Base-by-base conservation (phyloP, 2,888 invertebrate species). In the Rhaphigaster nebulosa region DNA sequence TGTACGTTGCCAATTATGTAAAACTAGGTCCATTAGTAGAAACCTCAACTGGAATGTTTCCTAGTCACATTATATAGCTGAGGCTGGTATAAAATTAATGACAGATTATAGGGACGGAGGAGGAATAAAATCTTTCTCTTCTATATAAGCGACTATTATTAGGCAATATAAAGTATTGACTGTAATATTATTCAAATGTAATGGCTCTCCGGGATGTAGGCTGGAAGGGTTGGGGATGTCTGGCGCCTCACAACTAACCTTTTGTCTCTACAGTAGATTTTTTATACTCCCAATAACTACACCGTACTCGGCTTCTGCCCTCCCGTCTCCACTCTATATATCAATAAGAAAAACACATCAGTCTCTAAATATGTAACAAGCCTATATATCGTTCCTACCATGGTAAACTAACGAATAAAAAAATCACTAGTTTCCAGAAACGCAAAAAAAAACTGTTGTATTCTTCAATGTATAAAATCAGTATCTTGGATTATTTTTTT, bases 181-280 rank as follows among this genome's bases (percentile, higher is more conserved):
- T 88, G 26, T 41, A 26, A 60, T 88, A 88, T 88, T 87, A 87
- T 87, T 88, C 80, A 84, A 84, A 84, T 84, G 80, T 84, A 84
- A 84, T 84, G 80, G 80, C 80, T 45, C 29, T 23, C 41, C 26
- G 80, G 80, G 45, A 84, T n/a, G n/a, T n/a, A n/a, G n/a, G n/a
- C n/a, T n/a, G n/a, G n/a, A n/a, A n/a, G 80, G 80, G 80, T 84
- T 84, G 8, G 80, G 80, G 45, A 84, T 84, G 80, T 84, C 80
- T 84, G 80, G 80, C 80, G 80, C 80, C 80, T 84, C 34, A 1
- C 41, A 45, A 84, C 41, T 84, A 45, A 84, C 80, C 80, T 84
- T 84, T 84, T 84, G 80, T 84, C 80, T 84, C 45, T 84, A 38
- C 80, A 45, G 80, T 84, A 45, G 23, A 84, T 38, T 84, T 84